A percentile compares a stretch with the other conserved stretches of the same genome.
These are phyloP conservation scores for Bombycilla garrulus DNA, from an alignment of 2,113 vertebrate species.

Conservation along the genomic window DNA sequence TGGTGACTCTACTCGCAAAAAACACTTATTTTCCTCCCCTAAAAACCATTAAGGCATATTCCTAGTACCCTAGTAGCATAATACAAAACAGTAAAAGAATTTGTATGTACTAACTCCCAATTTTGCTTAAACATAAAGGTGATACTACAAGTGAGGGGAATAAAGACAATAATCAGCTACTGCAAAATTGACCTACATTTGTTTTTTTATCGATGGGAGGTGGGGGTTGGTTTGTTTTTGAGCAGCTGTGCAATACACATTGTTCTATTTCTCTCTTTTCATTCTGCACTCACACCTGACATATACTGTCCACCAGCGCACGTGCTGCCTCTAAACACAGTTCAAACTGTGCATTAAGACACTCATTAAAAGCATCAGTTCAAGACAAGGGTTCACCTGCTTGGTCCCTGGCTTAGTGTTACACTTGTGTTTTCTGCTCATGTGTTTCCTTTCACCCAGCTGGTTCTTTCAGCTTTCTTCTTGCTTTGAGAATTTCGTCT, in stretches of 20 bases:
- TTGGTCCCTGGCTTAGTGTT: not conserved
- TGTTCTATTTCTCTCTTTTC: not conserved
- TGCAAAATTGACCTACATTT: not conserved
- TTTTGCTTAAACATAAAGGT: not conserved
- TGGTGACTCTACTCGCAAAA: not conserved
- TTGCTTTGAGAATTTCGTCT: not conserved
- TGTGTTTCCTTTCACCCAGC: not conserved
- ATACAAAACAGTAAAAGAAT: not conserved
- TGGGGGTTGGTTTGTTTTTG: not conserved
- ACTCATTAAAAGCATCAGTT: not conserved
- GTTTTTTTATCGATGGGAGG: not conserved
- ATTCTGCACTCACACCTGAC: not conserved
- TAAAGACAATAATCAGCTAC: not conserved
- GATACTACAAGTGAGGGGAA: not conserved
- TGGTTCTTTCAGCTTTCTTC: not conserved
- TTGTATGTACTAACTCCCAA: not conserved
- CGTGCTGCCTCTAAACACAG: rapidly evolving
- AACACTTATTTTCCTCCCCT: not conserved
- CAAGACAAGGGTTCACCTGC: not conserved
- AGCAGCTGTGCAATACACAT: not conserved
- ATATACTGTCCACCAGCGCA: not conserved
- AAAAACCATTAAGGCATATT: not conserved
- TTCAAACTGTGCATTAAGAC: not conserved
- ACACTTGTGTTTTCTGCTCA: not conserved
- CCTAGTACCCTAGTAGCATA: not conserved